A percentile compares a stretch with the other conserved stretches of the same genome.
These are phyloP conservation scores for Oscheius myriophilus DNA, from an alignment of 2,888 invertebrate species.

Conservation along the genomic window DNA sequence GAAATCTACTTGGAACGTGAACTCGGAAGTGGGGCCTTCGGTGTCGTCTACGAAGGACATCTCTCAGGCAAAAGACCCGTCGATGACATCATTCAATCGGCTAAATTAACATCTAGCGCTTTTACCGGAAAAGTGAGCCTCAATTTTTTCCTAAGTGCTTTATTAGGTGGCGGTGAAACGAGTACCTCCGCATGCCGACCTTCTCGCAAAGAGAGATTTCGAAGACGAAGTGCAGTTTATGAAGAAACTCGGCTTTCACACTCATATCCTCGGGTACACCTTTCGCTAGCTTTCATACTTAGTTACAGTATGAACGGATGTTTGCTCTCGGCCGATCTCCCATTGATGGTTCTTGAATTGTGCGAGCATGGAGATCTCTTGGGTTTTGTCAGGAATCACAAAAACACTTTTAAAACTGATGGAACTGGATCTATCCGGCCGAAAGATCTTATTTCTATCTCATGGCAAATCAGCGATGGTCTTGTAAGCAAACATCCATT, in stretches of 20 bases:
- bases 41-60: not conserved
- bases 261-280: slow-evolving; percentile 12
- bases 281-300: not conserved
- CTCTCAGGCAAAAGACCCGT: not conserved
- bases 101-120: no score
- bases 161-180: slow-evolving; percentile 22
- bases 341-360: slow-evolving; percentile 59
- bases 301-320: slow-evolving; percentile 13
- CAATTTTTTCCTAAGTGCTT: not conserved
- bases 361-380: slow-evolving; percentile 58
- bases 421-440: slow-evolving; percentile 33
- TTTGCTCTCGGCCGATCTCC: slow-evolving; percentile 21
- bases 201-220: slow-evolving; percentile 13
- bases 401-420: slow-evolving; percentile 34
- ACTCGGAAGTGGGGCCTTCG: not conserved
- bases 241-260: slow-evolving; percentile 3
- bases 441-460: slow-evolving; percentile 57
- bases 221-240: slow-evolving; percentile 11
- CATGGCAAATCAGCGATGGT: slow-evolving; percentile 47
- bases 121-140: not conserved
- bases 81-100: no score
- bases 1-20: not conserved
- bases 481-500: slow-evolving; percentile 33
- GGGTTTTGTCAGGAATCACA: slow-evolving; percentile 46
- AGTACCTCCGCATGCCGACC: slow-evolving; percentile 15